Evolutionary conservation across 2,888 invertebrate species (phyloP).

Genomic region (Mechanitis mazaeus): DNA sequence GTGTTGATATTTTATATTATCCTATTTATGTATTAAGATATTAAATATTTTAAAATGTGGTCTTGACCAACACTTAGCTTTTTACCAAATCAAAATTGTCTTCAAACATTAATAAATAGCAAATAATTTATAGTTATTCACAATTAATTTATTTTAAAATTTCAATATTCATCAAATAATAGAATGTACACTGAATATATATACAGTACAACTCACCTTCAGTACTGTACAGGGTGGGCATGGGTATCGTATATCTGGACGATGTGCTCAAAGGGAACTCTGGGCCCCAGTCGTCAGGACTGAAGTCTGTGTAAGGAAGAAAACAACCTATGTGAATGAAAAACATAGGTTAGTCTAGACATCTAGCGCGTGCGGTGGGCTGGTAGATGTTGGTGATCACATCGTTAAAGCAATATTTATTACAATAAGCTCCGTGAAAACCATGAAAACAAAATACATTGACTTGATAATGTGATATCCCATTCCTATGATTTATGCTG

Average conservation of each 20-base stretch:
- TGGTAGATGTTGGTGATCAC: not conserved
- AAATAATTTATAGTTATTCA: too few relatives aligned
- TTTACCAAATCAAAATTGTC: too few relatives aligned
- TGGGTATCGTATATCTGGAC: slow-evolving; percentile 80
- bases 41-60: too few relatives aligned
- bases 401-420: slow-evolving; percentile 6
- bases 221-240: slow-evolving; percentile 88
- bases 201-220: slow-evolving; percentile 70
- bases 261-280: slow-evolving; percentile 76
- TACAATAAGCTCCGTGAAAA: slow-evolving; percentile 1
- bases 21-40: too few relatives aligned
- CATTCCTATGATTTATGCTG: too few relatives aligned
- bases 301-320: slow-evolving; percentile 76
- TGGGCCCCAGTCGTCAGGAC: slow-evolving; percentile 80
- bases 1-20: too few relatives aligned
- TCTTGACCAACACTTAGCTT: too few relatives aligned
- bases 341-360: slow-evolving; percentile 62
- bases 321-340: slow-evolving; percentile 75
- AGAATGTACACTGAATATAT: not conserved
- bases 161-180: too few relatives aligned
- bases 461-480: not conserved
- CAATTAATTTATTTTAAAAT: too few relatives aligned
- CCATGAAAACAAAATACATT: not conserved
- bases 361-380: not conserved
- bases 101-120: too few relatives aligned